Base-by-base conservation (phyloP, 2,888 invertebrate species). In the Dilophus febrilis region DNA sequence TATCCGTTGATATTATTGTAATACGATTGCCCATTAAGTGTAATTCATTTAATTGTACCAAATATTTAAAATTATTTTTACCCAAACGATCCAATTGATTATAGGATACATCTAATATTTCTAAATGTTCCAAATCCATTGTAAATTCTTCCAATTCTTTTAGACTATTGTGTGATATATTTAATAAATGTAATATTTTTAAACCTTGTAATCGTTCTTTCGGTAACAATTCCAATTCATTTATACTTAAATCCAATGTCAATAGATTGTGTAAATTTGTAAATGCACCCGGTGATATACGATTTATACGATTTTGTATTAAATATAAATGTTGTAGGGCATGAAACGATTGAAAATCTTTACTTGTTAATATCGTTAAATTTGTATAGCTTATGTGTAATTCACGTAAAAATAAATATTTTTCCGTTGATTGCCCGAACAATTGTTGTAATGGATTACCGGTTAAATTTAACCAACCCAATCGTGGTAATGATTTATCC, bases 201-300 rank as follows among this genome's bases (percentile, higher is more conserved):
- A 91, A 64, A 26, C 86, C 85, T 57, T 80, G 77, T 45, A 91
- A 66, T 46, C 88, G 71, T 57, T 90, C 88, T 57, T 81, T 78
- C 13, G 87, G 86, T 51, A 91, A 64, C 46, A 81, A 65, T 58
- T 85, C 83, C 49, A 91, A 65, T 56, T 83, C 79, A 59, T 90
- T 90, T 50, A 77, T 68, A 48, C 84, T 82, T 46, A 90, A 64
- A 60, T 88, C 86, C 41, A 91, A 66, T 11, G 77, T 77, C 41
- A 82, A 67, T 45, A 91, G 67, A 56, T 77, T 77, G 34, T 77
- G 73, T 26, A 87, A 65, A 49, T 76, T 77, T 38, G 76, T 73
- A 56, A 91, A 87, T 38, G 88, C 86, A 31, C 85, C 81, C 0
- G 88, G 85, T 3, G 86, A 84, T 44, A 91, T 72, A 45, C 81